phyloP scores from a whole-genome alignment of 2,797 vertebrate species.

The Coregonus suidteri region DNA sequence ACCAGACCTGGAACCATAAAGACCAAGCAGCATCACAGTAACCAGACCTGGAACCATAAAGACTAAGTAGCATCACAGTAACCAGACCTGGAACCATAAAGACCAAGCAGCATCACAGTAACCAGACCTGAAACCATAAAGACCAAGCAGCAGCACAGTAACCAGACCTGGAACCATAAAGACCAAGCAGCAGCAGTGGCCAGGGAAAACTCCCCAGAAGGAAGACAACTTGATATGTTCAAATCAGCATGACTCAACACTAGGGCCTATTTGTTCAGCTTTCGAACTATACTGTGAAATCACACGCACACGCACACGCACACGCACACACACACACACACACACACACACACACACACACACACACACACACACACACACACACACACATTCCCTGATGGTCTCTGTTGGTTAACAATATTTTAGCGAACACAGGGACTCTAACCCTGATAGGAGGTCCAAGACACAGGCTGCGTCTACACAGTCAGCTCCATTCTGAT shows the following conservation, averaged over 20 bases:
- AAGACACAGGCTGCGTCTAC: background rate
- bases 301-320: too few relatives aligned
- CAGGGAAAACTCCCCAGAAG: background rate
- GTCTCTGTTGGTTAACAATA: conserved; percentile 26
- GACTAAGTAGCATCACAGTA: background rate
- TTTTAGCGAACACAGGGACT: conserved; percentile 21
- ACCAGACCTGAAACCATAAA: background rate
- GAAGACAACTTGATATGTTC: background rate
- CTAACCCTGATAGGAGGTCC: conserved; percentile 19
- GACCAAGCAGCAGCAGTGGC: background rate
- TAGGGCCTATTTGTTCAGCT: background rate
- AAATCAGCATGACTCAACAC: background rate
- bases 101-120: background rate
- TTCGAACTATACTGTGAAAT: background rate
- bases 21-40: background rate
- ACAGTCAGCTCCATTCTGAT: too few relatives aligned
- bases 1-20: background rate
- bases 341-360: conserved; percentile 5
- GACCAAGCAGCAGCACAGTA: background rate
- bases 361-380: background rate
- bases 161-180: background rate
- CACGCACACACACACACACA: background rate
- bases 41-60: background rate
- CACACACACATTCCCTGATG: conserved; percentile 1
- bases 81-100: background rate